Conservation (phyloP, 2,888 invertebrate species). For the Ectropis crepuscularia region DNA sequence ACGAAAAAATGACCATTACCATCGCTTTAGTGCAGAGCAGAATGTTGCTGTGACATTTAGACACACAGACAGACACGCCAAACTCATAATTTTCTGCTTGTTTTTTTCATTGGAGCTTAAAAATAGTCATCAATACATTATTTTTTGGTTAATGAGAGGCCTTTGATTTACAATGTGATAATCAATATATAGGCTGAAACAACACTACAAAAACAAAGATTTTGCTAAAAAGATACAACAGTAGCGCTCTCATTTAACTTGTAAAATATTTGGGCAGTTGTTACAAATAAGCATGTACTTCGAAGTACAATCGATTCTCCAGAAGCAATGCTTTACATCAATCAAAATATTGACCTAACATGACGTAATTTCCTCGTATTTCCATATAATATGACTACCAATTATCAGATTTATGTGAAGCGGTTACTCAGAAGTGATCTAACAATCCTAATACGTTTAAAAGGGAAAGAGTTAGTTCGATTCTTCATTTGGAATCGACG, state of each 20-base stretch:
- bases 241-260: background rate
- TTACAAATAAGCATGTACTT: conserved; percentile 16
- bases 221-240: background rate
- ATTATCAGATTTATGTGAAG: conserved; percentile 27
- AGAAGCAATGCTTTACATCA: conserved; percentile 22
- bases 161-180: no score
- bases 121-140: no score
- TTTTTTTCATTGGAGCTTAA: background rate
- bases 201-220: no score
- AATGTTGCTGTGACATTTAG: no score
- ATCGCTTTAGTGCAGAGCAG: no score
- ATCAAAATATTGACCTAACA: conserved; percentile 32
- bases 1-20: no score
- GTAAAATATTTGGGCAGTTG: background rate
- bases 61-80: no score
- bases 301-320: conserved; percentile 17
- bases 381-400: conserved; percentile 22
- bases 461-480: conserved; percentile 10
- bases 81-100: no score
- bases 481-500: conserved; percentile 20
- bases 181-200: no score
- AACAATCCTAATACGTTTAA: conserved; percentile 38
- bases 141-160: no score
- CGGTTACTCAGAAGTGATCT: conserved; percentile 34
- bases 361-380: conserved; percentile 36